phyloP scores from a whole-genome alignment of 2,888 invertebrate genomes.

The Palloptera scutellata region DNA sequence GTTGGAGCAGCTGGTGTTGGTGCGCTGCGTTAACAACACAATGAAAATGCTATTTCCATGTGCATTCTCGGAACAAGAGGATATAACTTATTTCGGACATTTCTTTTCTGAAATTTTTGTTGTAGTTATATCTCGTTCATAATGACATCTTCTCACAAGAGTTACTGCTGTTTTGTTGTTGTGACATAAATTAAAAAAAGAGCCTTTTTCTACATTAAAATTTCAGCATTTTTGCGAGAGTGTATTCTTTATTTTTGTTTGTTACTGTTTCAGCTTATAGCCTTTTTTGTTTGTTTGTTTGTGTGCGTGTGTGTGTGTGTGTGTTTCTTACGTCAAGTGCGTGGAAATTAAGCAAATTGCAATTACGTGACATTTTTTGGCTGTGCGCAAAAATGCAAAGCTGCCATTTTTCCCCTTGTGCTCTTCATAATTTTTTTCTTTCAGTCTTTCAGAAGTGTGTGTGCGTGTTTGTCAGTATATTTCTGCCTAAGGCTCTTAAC shows the following conservation, averaged over 20 bases:
- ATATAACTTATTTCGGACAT: constrained; percentile 20
- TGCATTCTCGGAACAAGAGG: background rate
- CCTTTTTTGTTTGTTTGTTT: background rate
- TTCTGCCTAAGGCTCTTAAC: constrained; percentile 13
- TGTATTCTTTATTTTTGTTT: constrained; percentile 3
- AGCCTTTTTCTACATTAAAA: background rate
- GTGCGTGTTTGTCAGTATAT: background rate
- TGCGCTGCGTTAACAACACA: background rate
- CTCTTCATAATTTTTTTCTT: too few relatives aligned
- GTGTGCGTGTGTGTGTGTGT: background rate
- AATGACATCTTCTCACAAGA: background rate
- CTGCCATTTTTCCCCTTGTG: background rate
- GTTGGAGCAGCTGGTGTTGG: background rate
- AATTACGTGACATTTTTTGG: constrained; percentile 40
- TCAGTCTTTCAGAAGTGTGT: too few relatives aligned
- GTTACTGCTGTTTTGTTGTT: background rate
- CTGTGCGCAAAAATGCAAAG: constrained; percentile 21
- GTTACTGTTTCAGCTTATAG: background rate
- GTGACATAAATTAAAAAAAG: constrained; percentile 28
- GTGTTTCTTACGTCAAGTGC: constrained; percentile 10
- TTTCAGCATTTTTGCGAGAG: constrained; percentile 21
- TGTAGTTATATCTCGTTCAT: background rate
- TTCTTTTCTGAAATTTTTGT: background rate
- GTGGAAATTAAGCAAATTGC: constrained; percentile 45
- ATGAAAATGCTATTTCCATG: background rate